Evolutionary conservation across 2,797 vertebrate genomes (phyloP), one percentile per base, ranked within the genome.

Genomic region (Micromesistius poutassou): DNA sequence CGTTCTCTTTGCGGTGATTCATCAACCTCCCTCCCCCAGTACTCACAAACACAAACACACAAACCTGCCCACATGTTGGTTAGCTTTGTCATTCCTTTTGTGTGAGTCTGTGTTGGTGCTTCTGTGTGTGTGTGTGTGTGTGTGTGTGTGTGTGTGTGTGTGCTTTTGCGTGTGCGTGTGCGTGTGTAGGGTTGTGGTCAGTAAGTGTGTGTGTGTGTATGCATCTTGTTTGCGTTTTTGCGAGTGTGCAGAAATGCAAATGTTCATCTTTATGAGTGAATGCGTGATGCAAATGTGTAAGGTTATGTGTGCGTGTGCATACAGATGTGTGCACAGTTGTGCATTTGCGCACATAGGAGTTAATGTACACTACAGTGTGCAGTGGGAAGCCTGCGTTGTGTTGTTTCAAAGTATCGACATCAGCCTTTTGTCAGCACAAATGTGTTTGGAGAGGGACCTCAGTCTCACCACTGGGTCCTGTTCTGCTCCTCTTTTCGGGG

Each of bases 1-100:
- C 84, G 74, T 81, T 73, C 84, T n/a, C n/a, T n/a, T n/a, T n/a
- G n/a, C n/a, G n/a, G n/a, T 91, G 89, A 91, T 93, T 91, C 84
- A 93, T 93, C 89, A 93, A 90, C 86, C 89, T 1, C 42, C 42
- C 42, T 14, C 42, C 42, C 38, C 38, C 38, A 4, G 1, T 40
- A 7, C 38, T 12, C 85, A 77, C 79, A 85, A 81, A 89, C 90
- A 91, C 88, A 88, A 38, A 82, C 76, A 73, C n/a, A n/a, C n/a
- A n/a, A 73, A 77, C 28, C 80, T 83, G 87, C 84, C 81, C 81
- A 84, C 84, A 87, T 82, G 79, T 84, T 55, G 77, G 79, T 88
- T 89, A 84, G 90, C 81, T 80, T 81, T 81, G 87, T 77, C 81
- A 78, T 36, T 75, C 50, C 9, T 82, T 78, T 88, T 87, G 85